Evolutionary conservation across 2,888 invertebrate species (phyloP), one percentile per base, ranked within the genome.

Genomic region (Resseliella maxima): DNA sequence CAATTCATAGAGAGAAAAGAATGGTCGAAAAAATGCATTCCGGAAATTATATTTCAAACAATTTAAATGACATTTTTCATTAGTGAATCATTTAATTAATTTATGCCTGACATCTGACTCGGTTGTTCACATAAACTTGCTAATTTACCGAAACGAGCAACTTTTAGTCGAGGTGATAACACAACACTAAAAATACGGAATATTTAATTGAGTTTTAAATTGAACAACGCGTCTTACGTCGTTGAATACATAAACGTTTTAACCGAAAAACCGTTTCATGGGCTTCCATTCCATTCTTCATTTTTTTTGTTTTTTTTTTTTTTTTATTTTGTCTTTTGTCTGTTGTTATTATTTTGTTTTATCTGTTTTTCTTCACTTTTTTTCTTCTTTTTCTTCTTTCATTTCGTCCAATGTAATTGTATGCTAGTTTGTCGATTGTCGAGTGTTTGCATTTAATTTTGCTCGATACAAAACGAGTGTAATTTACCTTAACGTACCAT

Each of bases 401-500:
- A 72, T 15, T 41, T 27, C 8, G 85, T 85, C n/a, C 21, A 41
- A 10, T 45, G 1, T n/a, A n/a, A 38, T 54, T 35, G 31, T 50
- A 35, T 85, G 54, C 10, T 45, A n/a, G 8, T 38, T 41, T 50
- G 24, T 50, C 27, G 27, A 27, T 50, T 31, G 5, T 85, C 27
- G 46, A 35, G 0, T 45, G 31, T 35, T 31, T 21, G 21, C 5
- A 46, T 46, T n/a, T 41, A 41, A n/a, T 18, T 50, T 50, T 24
- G 15, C 10, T 59, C 5, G 24, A 59, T 1, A 59, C 27, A 50
- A 72, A 72, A 72, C 15, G 72, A 72, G 31, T 8, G 72, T 72
- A 72, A 72, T 72, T 72, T 27, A 15, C 72, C 15, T 15, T 72
- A 72, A 72, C 72, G 31, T 72, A 72, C 72, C 72, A 35, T 72